phyloP scores from a whole-genome alignment of 2,113 vertebrate species.

The Phocoena phocoena region DNA sequence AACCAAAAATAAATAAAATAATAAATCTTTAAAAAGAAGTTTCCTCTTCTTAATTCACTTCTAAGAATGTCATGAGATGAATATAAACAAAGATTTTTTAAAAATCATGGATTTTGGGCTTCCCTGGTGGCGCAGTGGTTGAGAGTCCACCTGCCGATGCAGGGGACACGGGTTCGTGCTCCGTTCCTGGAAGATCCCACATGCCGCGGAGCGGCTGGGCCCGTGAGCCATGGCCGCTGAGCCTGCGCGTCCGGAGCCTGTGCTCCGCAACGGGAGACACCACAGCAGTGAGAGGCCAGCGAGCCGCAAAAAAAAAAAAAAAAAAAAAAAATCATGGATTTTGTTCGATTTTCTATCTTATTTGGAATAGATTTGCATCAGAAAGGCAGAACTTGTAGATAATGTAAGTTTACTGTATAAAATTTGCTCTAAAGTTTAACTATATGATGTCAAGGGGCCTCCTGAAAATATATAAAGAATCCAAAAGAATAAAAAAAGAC shows the following conservation, averaged over 20 bases:
- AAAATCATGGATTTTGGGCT: too few species aligned
- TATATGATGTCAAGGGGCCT: not conserved
- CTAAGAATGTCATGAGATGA: not conserved
- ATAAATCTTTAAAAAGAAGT: not conserved
- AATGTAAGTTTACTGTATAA: not conserved
- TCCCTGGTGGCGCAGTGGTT: too few species aligned
- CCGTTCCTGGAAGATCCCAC: too few species aligned
- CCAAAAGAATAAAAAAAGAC: not conserved
- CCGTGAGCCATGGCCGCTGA: too few species aligned
- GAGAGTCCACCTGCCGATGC: too few species aligned
- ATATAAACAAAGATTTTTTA: not conserved
- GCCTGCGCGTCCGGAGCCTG: too few species aligned
- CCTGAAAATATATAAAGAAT: not conserved
- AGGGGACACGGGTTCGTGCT: too few species aligned
- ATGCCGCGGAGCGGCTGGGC: too few species aligned
- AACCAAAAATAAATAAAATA: too few species aligned
- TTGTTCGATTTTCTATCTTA: not conserved
- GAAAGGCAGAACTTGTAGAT: not conserved
- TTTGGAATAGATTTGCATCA: not conserved
- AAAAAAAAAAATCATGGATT: not conserved
- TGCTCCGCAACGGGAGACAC: too few species aligned
- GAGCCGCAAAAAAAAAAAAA: too few species aligned
- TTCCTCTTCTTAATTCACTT: not conserved
- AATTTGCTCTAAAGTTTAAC: slow-evolving; percentile 18
- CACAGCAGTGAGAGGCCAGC: too few species aligned